Base-by-base conservation (phyloP, 2,113 vertebrate species). In the Sinocyclocheilus anophthalmus region DNA sequence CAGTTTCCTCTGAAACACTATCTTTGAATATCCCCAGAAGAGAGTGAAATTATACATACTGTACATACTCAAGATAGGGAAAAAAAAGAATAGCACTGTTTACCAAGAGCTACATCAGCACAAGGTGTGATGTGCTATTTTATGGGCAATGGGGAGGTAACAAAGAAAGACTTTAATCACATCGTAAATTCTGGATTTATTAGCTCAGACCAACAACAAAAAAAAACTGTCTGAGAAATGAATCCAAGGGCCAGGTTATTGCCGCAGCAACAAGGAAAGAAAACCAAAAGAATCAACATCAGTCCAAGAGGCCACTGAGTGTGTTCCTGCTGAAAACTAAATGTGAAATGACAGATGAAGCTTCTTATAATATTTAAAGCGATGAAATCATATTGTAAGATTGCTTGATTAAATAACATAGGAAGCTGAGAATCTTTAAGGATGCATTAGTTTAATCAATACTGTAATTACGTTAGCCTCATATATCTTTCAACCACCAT, bases 11-110 rank as follows among this genome's bases (percentile, higher is more conserved):
- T 85, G 48, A 72, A 87, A 90, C 79, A 37, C 39, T 3, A 88
- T 75, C 88, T 80, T 57, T 50, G 83, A 81, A 61, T 86, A 91
- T 91, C 89, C 90, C 88, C 84, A 84, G 65, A 84, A 77, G 83
- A 88, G 81, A 75, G 55, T 73, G 69, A 93, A 91, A 90, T 90
- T 18, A 92, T 89, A 88, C 88, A 88, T 48, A 26, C 26, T 26
- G 26, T 26, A 86, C 83, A 33, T 84, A 80, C 14, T 70, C n/a
- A 59, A 91, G 70, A 37, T 80, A 84, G 24, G 48, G 39, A 39
- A 39, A 39, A 22, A 18, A 45, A 13, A 37, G 22, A 55, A 67
- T 55, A 33, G 10, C 4, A 24, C 50, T 80, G 55, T 85, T 69
- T 85, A 84, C 80, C 22, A 9, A 84, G 33, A 10, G 11, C 37